These are phyloP conservation scores for Drosophila antonietae DNA, from an alignment of 2,888 invertebrate genomes.

Conservation along the genomic window DNA sequence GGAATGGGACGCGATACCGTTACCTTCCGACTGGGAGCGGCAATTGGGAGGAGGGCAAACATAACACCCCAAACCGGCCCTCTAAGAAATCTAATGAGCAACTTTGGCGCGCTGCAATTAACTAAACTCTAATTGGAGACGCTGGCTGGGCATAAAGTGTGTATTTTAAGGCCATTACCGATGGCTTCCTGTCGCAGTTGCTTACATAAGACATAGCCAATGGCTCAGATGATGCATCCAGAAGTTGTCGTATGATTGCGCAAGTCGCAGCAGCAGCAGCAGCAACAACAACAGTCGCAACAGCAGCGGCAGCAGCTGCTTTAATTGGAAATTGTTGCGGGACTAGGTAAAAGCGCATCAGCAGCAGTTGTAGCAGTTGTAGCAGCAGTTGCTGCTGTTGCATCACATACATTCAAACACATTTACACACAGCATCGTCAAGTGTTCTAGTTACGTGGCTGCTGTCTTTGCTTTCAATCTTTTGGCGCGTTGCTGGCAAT, in stretches of 20 bases:
- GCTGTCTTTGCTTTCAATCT: conserved; percentile 78
- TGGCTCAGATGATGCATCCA: conserved; percentile 59
- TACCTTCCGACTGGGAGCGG: conserved; percentile 72
- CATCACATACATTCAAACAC: conserved; percentile 47
- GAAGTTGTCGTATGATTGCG: conserved; percentile 77
- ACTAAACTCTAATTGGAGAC: conserved; percentile 74
- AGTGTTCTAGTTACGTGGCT: conserved; percentile 79
- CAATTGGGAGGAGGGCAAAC: conserved; percentile 35
- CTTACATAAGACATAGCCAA: conserved; percentile 54
- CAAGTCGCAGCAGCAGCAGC: conserved; percentile 55
- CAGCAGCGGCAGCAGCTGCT: conserved; percentile 58
- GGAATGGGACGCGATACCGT: conserved; percentile 34
- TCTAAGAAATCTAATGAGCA: conserved; percentile 62
- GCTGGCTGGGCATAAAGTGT: conserved; percentile 74
- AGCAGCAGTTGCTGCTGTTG: conserved; percentile 38
- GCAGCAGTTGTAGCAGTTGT: conserved; percentile 28
- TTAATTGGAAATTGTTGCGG: conserved; percentile 76
- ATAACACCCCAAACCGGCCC: conserved; percentile 14
- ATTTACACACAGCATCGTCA: conserved; percentile 58
- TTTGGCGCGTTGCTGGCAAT: conserved; percentile 76
- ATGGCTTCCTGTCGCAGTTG: conserved; percentile 74
- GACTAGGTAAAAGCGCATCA: conserved; percentile 58
- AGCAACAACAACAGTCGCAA: conserved; percentile 33
- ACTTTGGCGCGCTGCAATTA: conserved; percentile 72
- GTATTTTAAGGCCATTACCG: conserved; percentile 78